A percentile compares a stretch with the other conserved stretches of the same genome.
These are phyloP conservation scores for Lamprotornis superbus DNA, from an alignment of 2,113 vertebrate genomes.

Conservation along the genomic window DNA sequence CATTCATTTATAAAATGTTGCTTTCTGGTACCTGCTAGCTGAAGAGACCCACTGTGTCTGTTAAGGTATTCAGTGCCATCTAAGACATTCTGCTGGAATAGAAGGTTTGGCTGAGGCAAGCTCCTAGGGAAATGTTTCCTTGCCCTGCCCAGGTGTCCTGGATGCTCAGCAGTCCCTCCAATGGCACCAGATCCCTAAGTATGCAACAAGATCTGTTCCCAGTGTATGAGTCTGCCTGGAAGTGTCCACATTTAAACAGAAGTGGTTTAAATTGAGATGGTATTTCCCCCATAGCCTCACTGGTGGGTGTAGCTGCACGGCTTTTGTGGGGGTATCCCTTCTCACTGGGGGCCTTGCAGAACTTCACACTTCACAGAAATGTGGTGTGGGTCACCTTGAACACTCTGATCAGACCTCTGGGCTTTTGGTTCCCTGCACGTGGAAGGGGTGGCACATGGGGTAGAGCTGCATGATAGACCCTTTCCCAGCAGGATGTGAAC, in stretches of 20 bases:
- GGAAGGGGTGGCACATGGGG: background rate
- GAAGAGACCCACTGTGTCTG: background rate
- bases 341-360: accelerated
- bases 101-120: background rate
- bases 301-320: background rate
- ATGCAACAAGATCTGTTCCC: background rate
- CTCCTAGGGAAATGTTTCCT: background rate
- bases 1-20: background rate
- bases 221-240: background rate
- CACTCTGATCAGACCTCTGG: background rate
- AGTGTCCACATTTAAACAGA: background rate
- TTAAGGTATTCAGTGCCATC: background rate
- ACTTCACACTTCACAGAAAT: background rate
- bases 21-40: background rate
- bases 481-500: background rate
- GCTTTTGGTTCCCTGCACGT: background rate
- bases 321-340: background rate
- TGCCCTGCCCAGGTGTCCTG: background rate
- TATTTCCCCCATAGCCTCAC: background rate
- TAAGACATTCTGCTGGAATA: background rate
- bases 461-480: background rate
- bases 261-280: background rate
- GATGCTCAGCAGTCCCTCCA: background rate
- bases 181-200: background rate
- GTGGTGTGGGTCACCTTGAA: background rate